Conservation (phyloP, 2,797 vertebrate species). For the Steatocranus sp. region DNA sequence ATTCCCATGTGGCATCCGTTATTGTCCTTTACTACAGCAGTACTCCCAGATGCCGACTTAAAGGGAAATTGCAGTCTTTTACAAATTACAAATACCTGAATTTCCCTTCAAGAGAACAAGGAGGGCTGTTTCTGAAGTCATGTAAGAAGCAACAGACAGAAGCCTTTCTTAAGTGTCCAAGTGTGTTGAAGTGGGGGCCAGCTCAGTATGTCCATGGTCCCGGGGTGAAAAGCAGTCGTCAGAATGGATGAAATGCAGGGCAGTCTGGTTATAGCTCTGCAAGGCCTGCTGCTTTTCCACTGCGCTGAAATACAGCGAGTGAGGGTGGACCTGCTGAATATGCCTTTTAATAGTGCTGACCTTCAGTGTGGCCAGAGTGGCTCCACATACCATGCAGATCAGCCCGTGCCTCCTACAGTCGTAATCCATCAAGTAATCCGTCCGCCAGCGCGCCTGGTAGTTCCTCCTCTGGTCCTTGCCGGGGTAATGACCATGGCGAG, state of each 20-base stretch:
- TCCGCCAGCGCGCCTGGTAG: conserved; percentile 86
- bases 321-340: conserved; percentile 88
- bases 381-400: conserved; percentile 85
- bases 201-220: conserved; percentile 59
- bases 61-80: background rate
- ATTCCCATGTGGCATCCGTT: background rate
- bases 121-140: conserved; percentile 8
- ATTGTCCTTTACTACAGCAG: background rate
- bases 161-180: conserved; percentile 54
- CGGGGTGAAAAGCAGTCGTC: conserved; percentile 70
- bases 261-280: conserved; percentile 80
- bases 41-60: background rate
- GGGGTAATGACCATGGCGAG: conserved; percentile 73
- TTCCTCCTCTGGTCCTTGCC: conserved; percentile 84
- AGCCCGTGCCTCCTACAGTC: conserved; percentile 83
- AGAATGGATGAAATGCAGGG: conserved; percentile 72
- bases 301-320: conserved; percentile 80
- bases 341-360: conserved; percentile 86
- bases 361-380: conserved; percentile 81
- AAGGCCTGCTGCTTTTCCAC: conserved; percentile 82
- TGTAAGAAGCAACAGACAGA: background rate
- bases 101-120: background rate
- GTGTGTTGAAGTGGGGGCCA: background rate
- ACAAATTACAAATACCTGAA: background rate
- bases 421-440: conserved; percentile 90